phyloP scores from a whole-genome alignment of 2,797 vertebrate species.

The Florisuga fusca region DNA sequence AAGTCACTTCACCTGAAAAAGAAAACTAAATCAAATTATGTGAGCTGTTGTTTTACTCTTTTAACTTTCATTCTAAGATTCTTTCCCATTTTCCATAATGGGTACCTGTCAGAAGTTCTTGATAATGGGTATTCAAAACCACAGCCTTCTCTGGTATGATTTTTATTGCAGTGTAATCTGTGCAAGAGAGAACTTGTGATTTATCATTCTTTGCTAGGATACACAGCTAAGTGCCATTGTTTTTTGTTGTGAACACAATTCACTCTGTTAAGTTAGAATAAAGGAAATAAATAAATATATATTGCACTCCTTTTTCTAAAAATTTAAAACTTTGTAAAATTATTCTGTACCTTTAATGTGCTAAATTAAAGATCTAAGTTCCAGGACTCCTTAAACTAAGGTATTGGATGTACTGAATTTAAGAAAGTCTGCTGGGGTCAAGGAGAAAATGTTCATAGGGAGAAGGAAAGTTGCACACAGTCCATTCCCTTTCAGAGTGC shows the following conservation, averaged over 20 bases:
- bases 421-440: neutral
- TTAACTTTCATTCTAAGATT: neutral
- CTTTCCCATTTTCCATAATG: neutral
- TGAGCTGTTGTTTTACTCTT: neutral
- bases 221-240: accelerated
- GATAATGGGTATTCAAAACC: neutral
- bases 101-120: neutral
- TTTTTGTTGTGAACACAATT: neutral
- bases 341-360: neutral
- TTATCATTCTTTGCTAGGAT: neutral
- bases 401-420: no score
- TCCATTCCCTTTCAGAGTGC: neutral
- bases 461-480: neutral
- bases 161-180: neutral
- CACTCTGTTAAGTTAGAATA: neutral
- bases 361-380: neutral
- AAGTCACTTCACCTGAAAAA: neutral
- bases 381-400: neutral
- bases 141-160: neutral
- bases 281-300: neutral
- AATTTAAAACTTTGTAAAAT: neutral
- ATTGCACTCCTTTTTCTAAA: neutral
- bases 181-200: neutral
- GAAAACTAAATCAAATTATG: neutral
- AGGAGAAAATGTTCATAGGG: neutral